phyloP scores from a whole-genome alignment of 2,797 vertebrate genomes.

The Cuculus canorus region DNA sequence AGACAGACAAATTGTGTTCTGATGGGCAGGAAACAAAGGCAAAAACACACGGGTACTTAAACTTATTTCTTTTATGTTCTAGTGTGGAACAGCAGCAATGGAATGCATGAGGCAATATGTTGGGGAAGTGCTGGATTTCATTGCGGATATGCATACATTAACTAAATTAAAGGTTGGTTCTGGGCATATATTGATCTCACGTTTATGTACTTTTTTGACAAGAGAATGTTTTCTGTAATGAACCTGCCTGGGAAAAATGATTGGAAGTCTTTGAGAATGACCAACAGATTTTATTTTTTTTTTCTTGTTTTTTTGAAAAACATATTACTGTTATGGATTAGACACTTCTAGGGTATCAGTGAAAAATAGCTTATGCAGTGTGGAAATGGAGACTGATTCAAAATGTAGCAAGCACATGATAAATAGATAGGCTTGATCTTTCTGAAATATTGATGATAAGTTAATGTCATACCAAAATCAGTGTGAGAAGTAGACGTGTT shows the following conservation, averaged over 20 bases:
- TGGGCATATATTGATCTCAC: neutral
- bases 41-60: neutral
- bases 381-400: neutral
- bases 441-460: neutral
- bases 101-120: conserved; percentile 96
- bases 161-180: conserved; percentile 94
- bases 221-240: neutral
- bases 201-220: neutral
- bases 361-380: neutral
- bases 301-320: neutral
- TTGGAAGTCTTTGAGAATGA: neutral
- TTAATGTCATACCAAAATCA: neutral
- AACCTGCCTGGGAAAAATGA: neutral
- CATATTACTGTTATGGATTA: neutral
- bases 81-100: conserved; percentile 98
- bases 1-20: neutral
- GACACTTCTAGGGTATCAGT: neutral
- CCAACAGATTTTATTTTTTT: neutral
- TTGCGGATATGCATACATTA: conserved; percentile 98
- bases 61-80: conserved; percentile 62
- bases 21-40: neutral
- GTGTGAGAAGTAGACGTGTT: neutral
- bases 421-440: neutral
- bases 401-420: neutral
- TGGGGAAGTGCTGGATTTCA: conserved; percentile 96